Conservation (phyloP, 2,113 vertebrate genomes). For the Psophia crepitans region DNA sequence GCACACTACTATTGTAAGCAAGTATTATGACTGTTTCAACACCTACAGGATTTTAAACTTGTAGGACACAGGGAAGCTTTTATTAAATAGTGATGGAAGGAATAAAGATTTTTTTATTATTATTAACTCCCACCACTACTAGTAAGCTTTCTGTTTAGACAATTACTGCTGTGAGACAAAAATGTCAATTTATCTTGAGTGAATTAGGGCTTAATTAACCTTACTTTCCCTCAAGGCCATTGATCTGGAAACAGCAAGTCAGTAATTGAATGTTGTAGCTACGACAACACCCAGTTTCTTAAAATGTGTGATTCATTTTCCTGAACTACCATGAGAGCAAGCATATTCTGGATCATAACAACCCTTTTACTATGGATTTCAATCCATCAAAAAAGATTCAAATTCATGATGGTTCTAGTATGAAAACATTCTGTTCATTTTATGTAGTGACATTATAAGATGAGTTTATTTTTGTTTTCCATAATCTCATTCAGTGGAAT, state of each 20-base stretch:
- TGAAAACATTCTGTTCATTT: neutral
- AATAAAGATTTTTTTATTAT: neutral
- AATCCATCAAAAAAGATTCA: neutral
- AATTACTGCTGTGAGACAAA: constrained; percentile 47
- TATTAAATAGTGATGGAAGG: neutral
- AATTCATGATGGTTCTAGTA: neutral
- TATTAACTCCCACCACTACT: constrained; percentile 17
- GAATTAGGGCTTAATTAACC: constrained; percentile 71
- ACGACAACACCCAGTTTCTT: constrained; percentile 3
- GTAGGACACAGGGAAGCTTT: neutral
- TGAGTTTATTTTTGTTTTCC: neutral
- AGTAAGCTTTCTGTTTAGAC: constrained; percentile 37
- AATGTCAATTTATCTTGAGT: constrained; percentile 61
- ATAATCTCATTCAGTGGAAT: neutral
- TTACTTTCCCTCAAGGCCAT: constrained; percentile 43
- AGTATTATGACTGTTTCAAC: neutral
- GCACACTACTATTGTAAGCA: neutral
- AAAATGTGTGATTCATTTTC: neutral
- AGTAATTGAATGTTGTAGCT: constrained; percentile 48
- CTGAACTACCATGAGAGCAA: neutral
- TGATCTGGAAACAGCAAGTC: constrained; percentile 54
- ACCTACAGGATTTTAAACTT: neutral
- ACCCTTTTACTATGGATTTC: neutral
- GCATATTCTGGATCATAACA: neutral
- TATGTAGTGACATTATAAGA: neutral